These are phyloP conservation scores for Avahi laniger DNA, from an alignment of 2,797 vertebrate genomes.

Conservation along the genomic window DNA sequence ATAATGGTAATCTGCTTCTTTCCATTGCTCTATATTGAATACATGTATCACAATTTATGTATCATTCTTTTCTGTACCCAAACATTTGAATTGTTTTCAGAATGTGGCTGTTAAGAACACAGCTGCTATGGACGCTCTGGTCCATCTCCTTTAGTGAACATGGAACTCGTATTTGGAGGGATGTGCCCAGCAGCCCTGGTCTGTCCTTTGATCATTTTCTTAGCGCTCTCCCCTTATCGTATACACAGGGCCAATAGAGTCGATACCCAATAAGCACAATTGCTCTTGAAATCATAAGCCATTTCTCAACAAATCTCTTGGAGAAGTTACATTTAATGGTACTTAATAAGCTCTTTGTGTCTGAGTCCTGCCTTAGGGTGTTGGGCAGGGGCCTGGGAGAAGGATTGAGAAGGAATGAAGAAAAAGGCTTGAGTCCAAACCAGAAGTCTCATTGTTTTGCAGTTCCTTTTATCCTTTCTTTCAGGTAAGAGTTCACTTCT, in stretches of 20 bases:
- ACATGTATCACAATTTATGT: neutral
- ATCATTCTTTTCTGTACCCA: neutral
- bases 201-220: neutral
- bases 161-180: neutral
- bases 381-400: neutral
- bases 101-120: neutral
- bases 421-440: conserved; percentile 32
- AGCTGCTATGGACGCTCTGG: no score
- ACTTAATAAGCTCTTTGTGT: neutral
- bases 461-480: neutral
- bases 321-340: neutral
- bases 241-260: neutral
- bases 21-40: neutral
- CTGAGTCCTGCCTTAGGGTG: neutral
- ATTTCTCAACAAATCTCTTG: neutral
- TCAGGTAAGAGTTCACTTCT: conserved; percentile 24
- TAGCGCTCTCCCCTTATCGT: neutral
- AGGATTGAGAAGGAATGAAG: neutral
- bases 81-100: neutral
- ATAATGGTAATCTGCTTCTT: neutral
- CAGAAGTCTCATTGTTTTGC: neutral
- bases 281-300: neutral
- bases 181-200: neutral
- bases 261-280: neutral
- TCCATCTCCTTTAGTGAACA: neutral